Evolutionary conservation across 2,888 invertebrate species (phyloP).

Genomic region (Scelioninae gen. 2): DNA sequence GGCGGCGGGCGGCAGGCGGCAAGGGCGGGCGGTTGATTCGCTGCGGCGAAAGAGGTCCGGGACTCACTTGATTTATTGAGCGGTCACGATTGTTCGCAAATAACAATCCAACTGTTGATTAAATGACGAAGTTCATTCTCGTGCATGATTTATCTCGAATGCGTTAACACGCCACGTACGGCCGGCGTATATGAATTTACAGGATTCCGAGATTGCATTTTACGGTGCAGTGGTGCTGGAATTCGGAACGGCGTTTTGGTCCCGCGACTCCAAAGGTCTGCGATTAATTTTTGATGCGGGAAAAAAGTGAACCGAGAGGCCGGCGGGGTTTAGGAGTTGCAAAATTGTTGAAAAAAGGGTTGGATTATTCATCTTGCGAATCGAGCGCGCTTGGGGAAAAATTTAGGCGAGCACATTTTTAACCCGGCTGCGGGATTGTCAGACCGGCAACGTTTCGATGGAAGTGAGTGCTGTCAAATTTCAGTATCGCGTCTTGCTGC

Average conservation of each 20-base stretch:
- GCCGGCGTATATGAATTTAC: constrained; percentile 12
- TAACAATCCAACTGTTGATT: constrained; percentile 74
- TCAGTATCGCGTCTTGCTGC: no score
- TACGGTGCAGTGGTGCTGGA: constrained; percentile 5
- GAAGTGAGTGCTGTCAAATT: no score
- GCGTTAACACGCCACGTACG: constrained; percentile 9
- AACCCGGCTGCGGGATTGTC: no score
- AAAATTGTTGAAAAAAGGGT: no score
- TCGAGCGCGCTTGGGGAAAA: no score
- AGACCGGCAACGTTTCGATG: no score
- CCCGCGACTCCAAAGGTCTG: background rate
- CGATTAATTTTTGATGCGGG: no score
- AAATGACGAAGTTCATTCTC: constrained; percentile 64
- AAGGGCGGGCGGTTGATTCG: constrained; percentile 1
- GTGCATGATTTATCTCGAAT: constrained; percentile 30
- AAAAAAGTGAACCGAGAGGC: no score
- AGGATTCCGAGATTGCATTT: constrained; percentile 23
- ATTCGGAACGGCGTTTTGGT: constrained; percentile 2
- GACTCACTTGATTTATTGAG: constrained; percentile 46
- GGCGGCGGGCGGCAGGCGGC: background rate
- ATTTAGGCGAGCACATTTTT: no score
- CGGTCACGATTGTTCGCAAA: constrained; percentile 40
- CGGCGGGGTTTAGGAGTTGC: no score
- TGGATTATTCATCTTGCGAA: no score
- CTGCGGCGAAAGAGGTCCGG: constrained; percentile 14